phyloP scores from a whole-genome alignment of 2,797 vertebrate genomes.

The Phoebastria nigripes region DNA sequence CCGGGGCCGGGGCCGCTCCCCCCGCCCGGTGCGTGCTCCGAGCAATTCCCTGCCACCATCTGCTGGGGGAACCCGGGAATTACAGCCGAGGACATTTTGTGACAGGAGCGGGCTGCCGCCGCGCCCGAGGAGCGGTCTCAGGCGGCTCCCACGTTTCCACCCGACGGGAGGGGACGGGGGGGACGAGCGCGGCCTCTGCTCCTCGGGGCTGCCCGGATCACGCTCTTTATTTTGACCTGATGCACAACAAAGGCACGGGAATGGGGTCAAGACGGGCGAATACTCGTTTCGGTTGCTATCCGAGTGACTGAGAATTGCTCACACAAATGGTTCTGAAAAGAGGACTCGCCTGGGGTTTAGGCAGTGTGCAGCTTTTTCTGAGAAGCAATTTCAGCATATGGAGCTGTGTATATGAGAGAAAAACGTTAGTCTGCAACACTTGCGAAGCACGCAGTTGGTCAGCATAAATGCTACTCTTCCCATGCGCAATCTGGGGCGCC shows the following conservation, averaged over 20 bases:
- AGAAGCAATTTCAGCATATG: background rate
- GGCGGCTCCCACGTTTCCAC: too few species aligned
- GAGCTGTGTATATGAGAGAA: background rate
- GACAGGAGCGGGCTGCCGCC: too few species aligned
- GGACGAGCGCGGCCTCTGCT: background rate
- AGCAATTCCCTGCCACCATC: background rate
- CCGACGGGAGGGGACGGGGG: background rate
- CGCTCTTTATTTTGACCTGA: background rate
- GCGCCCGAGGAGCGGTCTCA: too few species aligned
- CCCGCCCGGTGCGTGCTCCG: background rate
- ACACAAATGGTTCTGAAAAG: rapidly evolving
- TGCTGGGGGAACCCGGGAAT: background rate
- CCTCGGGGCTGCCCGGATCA: background rate
- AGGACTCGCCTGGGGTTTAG: background rate
- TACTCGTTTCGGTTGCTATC: too few species aligned
- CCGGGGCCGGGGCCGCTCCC: too few species aligned
- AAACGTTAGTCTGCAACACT: rapidly evolving
- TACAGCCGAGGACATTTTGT: background rate
- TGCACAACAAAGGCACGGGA: background rate
- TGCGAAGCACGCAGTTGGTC: rapidly evolving
- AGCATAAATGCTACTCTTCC: rapidly evolving
- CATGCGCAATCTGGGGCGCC: rapidly evolving
- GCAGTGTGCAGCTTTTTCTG: too few species aligned
- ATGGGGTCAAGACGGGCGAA: background rate
- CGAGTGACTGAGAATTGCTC: background rate